Base-by-base conservation (phyloP, 2,888 invertebrate species). In the Phasia obesa region DNA sequence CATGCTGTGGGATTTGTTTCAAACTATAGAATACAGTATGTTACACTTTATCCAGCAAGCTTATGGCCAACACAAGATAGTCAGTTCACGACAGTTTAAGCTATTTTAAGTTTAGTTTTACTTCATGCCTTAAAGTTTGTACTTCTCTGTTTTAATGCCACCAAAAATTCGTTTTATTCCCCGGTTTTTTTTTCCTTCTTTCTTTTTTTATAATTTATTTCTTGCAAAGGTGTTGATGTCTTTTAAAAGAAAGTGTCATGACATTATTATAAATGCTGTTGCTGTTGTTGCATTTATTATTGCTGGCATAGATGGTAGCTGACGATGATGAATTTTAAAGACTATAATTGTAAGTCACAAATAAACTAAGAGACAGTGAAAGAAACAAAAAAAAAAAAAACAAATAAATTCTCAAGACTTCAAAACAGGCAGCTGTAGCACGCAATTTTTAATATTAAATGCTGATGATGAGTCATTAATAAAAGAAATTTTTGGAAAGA, bases 211-310 rank as follows among this genome's bases (percentile, higher is more conserved):
- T 6, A 6, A 55, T 47, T 44, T 51, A 21, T 17, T 62, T 51
- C 47, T 42, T 23, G 25, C 15, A 76, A 81, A 84, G 81, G 81
- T 81, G 81, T 80, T 82, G 81, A 82, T 76, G 53, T 70, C 47
- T 60, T 73, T 67, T 78, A 69, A 79, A 79, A 84, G 81, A 81
- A 84, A 84, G 79, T 84, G 74, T 73, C 77, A 69, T 65, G 70
- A 79, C 67, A 59, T 76, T 70, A 59, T 57, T 60, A 53, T 64
- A 21, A 69, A 35, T 65, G 49, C 44, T 60, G 73, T 35, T 67
- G 59, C 62, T 75, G 65, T 27, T 70, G 59, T 60, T 53, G n/a
- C n/a, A n/a, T 38, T 44, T 55, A 17, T 57, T 64, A 15, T 44
- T 59, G 53, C 21, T 47, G 53, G 35, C 55, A 62, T 21, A 23